Conservation (phyloP, 2,797 vertebrate genomes). For the Hemibagrus guttatus region DNA sequence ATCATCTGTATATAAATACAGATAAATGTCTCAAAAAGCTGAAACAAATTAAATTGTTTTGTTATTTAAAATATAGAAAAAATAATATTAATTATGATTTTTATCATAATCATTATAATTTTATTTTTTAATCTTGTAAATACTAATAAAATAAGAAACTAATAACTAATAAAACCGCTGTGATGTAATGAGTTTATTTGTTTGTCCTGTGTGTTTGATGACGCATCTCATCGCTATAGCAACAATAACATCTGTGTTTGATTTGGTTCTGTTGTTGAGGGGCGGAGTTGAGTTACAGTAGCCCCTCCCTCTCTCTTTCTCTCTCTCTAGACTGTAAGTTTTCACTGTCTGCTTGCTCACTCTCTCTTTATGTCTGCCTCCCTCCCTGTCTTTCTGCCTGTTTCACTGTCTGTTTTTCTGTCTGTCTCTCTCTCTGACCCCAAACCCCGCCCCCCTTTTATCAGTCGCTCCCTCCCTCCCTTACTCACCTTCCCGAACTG, state of each 20-base stretch:
- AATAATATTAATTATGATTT: background rate
- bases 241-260: background rate
- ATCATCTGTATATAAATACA: too few relatives aligned
- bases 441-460: slow-evolving; percentile 10
- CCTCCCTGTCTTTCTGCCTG: slow-evolving; percentile 10
- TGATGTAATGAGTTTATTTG: background rate
- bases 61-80: background rate
- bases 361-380: too few relatives aligned
- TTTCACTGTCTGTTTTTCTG: too few relatives aligned
- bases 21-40: background rate
- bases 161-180: too few relatives aligned
- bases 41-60: background rate
- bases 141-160: background rate
- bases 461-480: background rate
- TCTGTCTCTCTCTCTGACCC: background rate
- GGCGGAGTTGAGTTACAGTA: background rate
- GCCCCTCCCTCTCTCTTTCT: slow-evolving; percentile 29
- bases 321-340: background rate
- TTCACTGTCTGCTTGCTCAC: too few relatives aligned
- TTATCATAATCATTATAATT: too few relatives aligned
- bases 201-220: background rate
- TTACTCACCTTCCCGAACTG: slow-evolving; percentile 96
- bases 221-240: background rate
- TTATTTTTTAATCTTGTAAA: background rate
- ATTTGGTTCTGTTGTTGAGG: background rate